Evolutionary conservation across 2,113 vertebrate genomes (phyloP).

Genomic region (Campylomormyrus tamandua): DNA sequence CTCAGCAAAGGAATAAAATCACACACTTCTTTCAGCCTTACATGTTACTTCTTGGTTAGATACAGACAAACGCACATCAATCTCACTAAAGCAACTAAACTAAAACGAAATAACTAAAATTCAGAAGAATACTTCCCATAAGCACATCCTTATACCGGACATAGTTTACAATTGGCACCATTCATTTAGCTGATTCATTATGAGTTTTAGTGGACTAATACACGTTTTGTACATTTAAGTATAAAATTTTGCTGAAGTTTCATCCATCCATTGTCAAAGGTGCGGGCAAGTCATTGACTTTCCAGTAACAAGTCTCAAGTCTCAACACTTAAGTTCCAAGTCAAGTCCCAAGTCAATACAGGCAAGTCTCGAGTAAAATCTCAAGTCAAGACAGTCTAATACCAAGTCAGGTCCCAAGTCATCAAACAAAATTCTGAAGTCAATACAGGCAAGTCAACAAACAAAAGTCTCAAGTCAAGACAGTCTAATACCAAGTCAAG

Average conservation of each 20-base stretch:
- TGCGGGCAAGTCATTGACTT: neutral
- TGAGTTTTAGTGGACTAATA: neutral
- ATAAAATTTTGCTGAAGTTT: neutral
- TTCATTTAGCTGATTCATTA: neutral
- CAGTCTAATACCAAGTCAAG: neutral
- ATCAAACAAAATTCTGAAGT: too few species aligned
- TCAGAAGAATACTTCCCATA: neutral
- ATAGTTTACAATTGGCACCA: neutral
- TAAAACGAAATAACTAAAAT: neutral
- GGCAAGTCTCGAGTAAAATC: neutral
- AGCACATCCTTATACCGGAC: neutral
- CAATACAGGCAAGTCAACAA: neutral
- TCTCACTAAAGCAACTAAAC: neutral
- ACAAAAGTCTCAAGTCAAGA: neutral
- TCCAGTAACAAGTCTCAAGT: neutral
- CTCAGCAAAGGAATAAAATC: neutral
- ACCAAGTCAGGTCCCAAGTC: neutral
- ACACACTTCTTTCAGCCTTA: neutral
- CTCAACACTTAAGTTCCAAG: neutral
- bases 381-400: neutral
- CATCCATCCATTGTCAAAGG: neutral
- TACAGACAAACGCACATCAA: neutral
- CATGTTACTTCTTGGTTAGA: neutral
- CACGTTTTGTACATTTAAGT: neutral
- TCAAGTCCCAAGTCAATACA: neutral